Conservation (phyloP, 2,888 invertebrate species). For the Steinernema hermaphroditum region DNA sequence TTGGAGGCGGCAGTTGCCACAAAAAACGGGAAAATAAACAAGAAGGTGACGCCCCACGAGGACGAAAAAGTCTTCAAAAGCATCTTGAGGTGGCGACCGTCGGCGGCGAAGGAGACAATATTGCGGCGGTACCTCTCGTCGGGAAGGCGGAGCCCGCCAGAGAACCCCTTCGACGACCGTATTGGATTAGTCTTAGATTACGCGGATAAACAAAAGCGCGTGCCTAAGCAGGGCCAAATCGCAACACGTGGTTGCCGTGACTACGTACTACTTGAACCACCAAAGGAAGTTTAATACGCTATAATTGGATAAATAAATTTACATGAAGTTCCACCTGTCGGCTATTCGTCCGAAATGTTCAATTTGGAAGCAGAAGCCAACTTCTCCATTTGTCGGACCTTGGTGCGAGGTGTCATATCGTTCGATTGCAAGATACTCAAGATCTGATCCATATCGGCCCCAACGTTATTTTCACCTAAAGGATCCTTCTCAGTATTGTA, state of each 20-base stretch:
- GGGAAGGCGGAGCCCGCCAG: slow-evolving; percentile 6
- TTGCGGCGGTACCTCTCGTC: neutral
- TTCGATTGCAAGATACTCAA: neutral
- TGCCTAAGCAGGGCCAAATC: neutral
- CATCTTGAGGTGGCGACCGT: neutral
- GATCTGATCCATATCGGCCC: neutral
- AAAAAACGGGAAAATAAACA: neutral
- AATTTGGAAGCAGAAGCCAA: neutral
- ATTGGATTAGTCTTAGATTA: slow-evolving; percentile 25
- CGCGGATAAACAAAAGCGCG: slow-evolving; percentile 16
- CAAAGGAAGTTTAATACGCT: too few species aligned
- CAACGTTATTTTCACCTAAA: neutral
- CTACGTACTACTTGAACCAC: too few species aligned
- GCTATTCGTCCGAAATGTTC: neutral
- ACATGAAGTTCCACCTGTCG: too few species aligned
- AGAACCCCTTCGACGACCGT: neutral
- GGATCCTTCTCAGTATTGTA: too few species aligned
- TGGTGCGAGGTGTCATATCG: neutral
- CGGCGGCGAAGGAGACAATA: neutral
- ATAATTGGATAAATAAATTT: too few species aligned
- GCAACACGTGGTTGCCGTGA: too few species aligned
- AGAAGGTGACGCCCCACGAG: neutral
- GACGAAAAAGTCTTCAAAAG: neutral
- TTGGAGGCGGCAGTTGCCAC: neutral
- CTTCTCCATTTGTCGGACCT: neutral